Conservation (phyloP, 2,797 vertebrate species). For the Scomberomorus guttatus region DNA sequence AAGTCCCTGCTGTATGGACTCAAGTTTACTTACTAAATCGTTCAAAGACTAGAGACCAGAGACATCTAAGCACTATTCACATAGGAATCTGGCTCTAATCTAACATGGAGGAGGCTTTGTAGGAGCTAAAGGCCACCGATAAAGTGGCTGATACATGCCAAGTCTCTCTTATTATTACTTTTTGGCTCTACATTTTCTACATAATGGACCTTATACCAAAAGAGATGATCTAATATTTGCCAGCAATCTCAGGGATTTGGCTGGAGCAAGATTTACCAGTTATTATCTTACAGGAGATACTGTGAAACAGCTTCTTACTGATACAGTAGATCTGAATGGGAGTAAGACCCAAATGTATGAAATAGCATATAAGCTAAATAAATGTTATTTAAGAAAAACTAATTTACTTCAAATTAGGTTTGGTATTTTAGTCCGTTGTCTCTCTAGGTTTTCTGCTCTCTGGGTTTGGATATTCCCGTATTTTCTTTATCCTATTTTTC, state of each 20-base stretch:
- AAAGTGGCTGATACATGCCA: not conserved
- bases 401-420: not conserved
- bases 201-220: not conserved
- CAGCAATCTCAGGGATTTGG: not conserved
- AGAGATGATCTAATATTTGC: not conserved
- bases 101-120: not conserved
- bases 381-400: not conserved
- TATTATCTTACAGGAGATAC: not conserved
- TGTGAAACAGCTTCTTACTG: not conserved
- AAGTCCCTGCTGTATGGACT: not conserved
- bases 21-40: not conserved
- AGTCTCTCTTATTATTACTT: not conserved
- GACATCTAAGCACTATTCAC: not conserved
- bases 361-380: not conserved
- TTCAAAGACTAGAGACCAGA: not conserved
- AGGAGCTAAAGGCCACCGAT: not conserved
- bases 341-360: not conserved
- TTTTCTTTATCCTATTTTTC: conserved; percentile 46
- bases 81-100: not conserved
- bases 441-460: conserved; percentile 5
- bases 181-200: not conserved
- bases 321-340: not conserved
- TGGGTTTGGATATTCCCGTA: conserved; percentile 17
- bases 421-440: not conserved
- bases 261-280: not conserved